Base-by-base conservation (phyloP, 64 coral and sea anemone species). In the Montipora foliosa region DNA sequence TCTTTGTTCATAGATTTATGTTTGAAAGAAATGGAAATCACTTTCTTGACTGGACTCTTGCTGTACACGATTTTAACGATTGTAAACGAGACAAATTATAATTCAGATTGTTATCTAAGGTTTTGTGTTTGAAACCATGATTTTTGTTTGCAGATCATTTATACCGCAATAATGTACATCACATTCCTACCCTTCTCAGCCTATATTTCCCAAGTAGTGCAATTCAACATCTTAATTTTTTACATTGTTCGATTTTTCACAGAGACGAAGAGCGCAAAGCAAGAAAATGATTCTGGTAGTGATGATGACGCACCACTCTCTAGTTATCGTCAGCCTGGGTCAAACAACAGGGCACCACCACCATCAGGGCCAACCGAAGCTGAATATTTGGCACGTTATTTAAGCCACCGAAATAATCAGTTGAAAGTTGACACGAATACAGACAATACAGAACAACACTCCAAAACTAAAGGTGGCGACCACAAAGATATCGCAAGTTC, bases 81-180 rank as follows among this genome's bases (percentile, higher is more conserved):
- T 24, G 24, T 24, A 24, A 24, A 24, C 24, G 24, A 24, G 24
- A 24, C 24, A 24, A 24, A 24, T 24, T 24, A 24, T 24, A 24
- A 24, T 24, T 24, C 24, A 24, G 24, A 24, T 24, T 24, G 24
- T 24, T 24, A 24, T 24, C 24, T 24, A 24, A 24, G 24, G 24
- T 24, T 24, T 24, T 24, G 24, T 24, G 24, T 24, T 24, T 24
- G 24, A 24, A 24, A 24, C 24, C 24, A 24, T 24, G 24, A 24
- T 24, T 13, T 51, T 29, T 78, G 79, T 57, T 59, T 90, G 64
- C 64, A 67, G 64, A 67, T 67, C 64, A 67, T 67, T 67, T 67
- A 67, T 67, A 67, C 64, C 64, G 64, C 64, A 67, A 19, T 67
- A 67, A 67, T 16, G 64, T 67, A 67, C 64, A 67, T 67, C 64